Percentiles rank a stretch among this genome's conserved stretches.
Evolutionary conservation across 2,888 invertebrate genomes (phyloP).

Genomic region (Hoplodrina ambigua): DNA sequence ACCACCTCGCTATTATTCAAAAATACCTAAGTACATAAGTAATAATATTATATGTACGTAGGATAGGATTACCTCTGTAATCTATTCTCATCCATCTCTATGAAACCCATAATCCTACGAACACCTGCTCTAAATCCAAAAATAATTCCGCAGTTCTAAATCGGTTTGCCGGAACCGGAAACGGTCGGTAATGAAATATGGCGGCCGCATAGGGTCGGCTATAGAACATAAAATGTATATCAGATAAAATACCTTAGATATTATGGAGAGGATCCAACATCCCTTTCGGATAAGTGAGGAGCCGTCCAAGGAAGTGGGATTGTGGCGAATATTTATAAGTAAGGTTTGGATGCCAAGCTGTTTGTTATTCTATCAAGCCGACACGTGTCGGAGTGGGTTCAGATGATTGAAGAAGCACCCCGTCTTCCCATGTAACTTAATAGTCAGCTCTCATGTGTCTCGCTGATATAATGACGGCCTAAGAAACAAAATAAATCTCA

Average conservation of each 20-base stretch:
- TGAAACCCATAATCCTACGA: conserved; percentile 36
- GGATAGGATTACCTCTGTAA: neutral
- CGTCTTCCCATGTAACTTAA: neutral
- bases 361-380: conserved; percentile 26
- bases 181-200: conserved; percentile 63
- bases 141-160: conserved; percentile 59
- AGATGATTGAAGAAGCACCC: neutral
- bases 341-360: conserved; percentile 4
- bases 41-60: neutral
- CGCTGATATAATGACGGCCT: no score
- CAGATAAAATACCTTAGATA: conserved; percentile 48
- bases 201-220: conserved; percentile 44
- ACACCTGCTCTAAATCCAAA: conserved; percentile 60
- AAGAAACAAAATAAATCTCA: no score
- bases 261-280: conserved; percentile 43
- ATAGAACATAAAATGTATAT: conserved; percentile 59
- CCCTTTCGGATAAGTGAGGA: conserved; percentile 37
- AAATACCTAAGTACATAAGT: no score
- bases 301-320: conserved; percentile 8
- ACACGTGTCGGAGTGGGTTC: neutral
- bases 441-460: neutral
- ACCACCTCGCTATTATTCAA: no score
- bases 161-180: conserved; percentile 54
- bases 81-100: conserved; percentile 29
- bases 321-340: conserved; percentile 25